Conservation (phyloP, 1,140 invertebrate species). For the Drosophila mauritiana region DNA sequence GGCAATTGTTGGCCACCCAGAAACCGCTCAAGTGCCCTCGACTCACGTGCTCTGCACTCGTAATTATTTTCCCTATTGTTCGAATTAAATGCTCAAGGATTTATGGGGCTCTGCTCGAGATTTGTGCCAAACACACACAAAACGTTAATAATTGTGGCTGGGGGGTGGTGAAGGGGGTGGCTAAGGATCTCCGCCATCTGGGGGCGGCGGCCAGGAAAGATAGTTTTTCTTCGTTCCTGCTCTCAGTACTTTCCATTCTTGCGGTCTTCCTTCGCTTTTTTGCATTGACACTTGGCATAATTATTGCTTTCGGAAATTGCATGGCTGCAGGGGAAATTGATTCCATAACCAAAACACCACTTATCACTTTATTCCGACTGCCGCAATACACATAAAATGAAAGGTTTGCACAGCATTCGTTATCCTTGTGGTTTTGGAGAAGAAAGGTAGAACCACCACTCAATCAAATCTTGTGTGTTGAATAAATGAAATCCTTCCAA, state of each 20-base stretch:
- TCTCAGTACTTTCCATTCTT: constrained; percentile 20
- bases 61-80: constrained; percentile 83
- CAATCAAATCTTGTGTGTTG: neutral
- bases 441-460: neutral
- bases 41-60: constrained; percentile 80
- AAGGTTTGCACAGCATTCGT: neutral
- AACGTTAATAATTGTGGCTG: constrained; percentile 73
- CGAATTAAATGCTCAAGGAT: constrained; percentile 80
- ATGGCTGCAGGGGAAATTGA: constrained; percentile 76
- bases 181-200: neutral
- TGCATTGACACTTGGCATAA: constrained; percentile 79
- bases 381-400: neutral
- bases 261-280: constrained; percentile 12
- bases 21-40: constrained; percentile 58
- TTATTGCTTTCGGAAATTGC: constrained; percentile 84
- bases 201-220: constrained; percentile 5
- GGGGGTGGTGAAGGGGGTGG: neutral
- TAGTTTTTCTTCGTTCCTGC: constrained; percentile 44
- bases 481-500: neutral
- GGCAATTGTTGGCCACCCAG: constrained; percentile 25
- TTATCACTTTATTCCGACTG: constrained; percentile 5
- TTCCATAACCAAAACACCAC: constrained; percentile 64
- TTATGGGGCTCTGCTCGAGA: constrained; percentile 65
- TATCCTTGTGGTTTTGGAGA: neutral
- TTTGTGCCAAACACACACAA: constrained; percentile 47